Conservation (phyloP, 2,797 vertebrate species). For the Mergus octosetaceus region DNA sequence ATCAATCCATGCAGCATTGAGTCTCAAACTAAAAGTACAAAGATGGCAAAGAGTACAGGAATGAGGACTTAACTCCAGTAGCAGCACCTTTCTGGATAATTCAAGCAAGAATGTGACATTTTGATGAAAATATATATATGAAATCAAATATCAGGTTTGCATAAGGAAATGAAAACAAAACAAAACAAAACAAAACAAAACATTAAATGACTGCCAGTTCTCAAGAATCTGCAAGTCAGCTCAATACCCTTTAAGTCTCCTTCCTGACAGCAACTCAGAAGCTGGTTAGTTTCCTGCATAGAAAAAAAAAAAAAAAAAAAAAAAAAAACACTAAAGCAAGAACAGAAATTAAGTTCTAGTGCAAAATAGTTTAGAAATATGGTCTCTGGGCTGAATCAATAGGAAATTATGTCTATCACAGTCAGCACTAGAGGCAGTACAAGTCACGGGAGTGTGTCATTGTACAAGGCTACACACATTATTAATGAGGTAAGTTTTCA, state of each 20-base stretch:
- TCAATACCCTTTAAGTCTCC: neutral
- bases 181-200: neutral
- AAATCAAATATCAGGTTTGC: neutral
- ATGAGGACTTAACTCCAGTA: neutral
- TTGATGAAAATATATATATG: rapidly evolving
- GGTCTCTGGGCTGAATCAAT: neutral
- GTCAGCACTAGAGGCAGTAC: neutral
- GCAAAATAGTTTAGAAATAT: neutral
- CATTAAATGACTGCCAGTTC: neutral
- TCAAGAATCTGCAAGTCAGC: neutral
- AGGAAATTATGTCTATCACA: neutral
- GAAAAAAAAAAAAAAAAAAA: too few species aligned
- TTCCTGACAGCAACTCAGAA: neutral
- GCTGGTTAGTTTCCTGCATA: neutral
- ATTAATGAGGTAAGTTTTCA: neutral
- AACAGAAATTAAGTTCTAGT: neutral
- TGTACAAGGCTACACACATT: neutral
- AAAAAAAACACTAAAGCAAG: neutral
- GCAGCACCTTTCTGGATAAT: neutral
- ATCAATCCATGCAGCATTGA: neutral
- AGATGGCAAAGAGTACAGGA: neutral
- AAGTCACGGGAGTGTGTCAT: neutral
- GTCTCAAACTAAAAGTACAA: neutral
- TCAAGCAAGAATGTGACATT: neutral
- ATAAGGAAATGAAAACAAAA: neutral